Conservation (phyloP, 2,113 vertebrate species). For the Aldabrachelys gigantea region DNA sequence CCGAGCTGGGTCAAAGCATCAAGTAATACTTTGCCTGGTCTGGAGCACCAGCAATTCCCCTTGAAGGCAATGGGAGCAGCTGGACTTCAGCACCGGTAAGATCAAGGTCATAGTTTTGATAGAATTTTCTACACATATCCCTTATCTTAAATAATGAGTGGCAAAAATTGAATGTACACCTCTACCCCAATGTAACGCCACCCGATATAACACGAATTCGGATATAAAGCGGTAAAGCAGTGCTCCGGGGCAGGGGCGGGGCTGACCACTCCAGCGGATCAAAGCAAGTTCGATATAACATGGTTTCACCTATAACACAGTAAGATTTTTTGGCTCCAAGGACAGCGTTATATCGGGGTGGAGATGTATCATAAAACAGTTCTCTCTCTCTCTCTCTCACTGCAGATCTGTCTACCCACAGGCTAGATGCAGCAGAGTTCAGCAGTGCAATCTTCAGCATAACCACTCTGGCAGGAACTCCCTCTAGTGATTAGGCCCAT, state of each 20-base stretch:
- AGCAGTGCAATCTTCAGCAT: neutral
- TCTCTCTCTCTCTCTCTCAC: too few species aligned
- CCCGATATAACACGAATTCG: too few species aligned
- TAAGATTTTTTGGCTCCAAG: too few species aligned
- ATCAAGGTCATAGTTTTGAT: neutral
- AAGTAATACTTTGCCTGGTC: neutral
- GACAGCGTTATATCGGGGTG: too few species aligned
- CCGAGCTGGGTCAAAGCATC: neutral
- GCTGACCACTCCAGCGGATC: too few species aligned
- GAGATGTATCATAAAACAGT: too few species aligned
- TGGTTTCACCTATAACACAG: too few species aligned
- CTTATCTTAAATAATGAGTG: neutral
- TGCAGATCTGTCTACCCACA: neutral
- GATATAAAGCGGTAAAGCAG: too few species aligned
- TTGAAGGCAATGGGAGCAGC: neutral
- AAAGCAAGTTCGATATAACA: too few species aligned
- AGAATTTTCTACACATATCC: neutral
- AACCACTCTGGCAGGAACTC: neutral
- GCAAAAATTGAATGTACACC: neutral
- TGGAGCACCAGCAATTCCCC: neutral
- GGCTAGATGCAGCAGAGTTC: neutral
- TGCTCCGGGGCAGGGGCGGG: too few species aligned
- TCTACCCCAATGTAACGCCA: too few species aligned
- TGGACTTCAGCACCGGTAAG: too few species aligned
- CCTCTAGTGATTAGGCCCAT: neutral